Conservation (phyloP, 2,113 vertebrate species). For the Strix aluco region DNA sequence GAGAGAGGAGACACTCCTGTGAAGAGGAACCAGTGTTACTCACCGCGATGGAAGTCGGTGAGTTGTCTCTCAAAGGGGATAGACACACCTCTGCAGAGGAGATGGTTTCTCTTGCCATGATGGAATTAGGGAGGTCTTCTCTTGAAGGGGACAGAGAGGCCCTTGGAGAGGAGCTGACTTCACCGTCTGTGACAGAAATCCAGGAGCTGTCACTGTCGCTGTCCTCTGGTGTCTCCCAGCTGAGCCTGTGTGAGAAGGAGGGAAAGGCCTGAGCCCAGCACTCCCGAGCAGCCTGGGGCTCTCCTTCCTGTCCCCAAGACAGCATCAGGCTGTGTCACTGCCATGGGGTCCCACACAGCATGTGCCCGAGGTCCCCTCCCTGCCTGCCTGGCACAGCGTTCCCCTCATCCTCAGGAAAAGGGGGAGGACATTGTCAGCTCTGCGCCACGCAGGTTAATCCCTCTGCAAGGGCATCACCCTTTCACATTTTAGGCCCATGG, state of each 20-base stretch:
- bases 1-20: too few relatives aligned
- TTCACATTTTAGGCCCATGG: neutral
- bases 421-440: neutral
- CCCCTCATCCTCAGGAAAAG: neutral
- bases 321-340: neutral
- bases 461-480: neutral
- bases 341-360: neutral
- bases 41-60: too few relatives aligned
- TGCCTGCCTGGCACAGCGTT: neutral
- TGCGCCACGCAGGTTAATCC: neutral
- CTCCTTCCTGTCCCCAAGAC: neutral
- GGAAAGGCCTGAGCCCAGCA: neutral
- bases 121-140: too few relatives aligned
- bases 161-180: too few relatives aligned
- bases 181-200: too few relatives aligned
- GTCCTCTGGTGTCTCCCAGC: accelerated
- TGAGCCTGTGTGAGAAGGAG: neutral
- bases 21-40: too few relatives aligned
- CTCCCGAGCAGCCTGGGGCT: accelerated
- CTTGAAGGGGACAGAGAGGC: too few relatives aligned
- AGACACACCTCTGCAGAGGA: too few relatives aligned
- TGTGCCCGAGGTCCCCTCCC: neutral
- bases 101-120: too few relatives aligned
- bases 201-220: too few relatives aligned
- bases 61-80: too few relatives aligned